Percentiles rank a stretch among this genome's conserved stretches.
Conservation (phyloP, 2,113 vertebrate species). For the Rousettus leschenaultii region DNA sequence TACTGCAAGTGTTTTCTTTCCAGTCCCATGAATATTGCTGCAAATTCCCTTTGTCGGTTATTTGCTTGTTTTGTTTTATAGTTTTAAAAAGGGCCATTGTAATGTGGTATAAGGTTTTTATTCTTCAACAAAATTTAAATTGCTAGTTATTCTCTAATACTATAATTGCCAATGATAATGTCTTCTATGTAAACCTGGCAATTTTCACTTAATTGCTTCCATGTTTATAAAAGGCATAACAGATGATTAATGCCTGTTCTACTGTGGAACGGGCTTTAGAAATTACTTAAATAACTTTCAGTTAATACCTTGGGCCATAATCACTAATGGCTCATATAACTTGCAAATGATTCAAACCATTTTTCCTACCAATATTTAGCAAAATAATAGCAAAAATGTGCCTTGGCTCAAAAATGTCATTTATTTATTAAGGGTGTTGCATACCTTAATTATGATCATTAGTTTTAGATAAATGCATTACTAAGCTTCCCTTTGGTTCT, state of each 20-base stretch:
- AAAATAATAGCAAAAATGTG: constrained; percentile 74
- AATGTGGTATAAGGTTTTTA: constrained; percentile 6
- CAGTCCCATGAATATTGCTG: neutral
- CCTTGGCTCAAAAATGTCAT: constrained; percentile 64
- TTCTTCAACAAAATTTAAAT: constrained; percentile 40
- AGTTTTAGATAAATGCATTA: constrained; percentile 76
- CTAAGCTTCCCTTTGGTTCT: constrained; percentile 69
- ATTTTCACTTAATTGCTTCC: constrained; percentile 79
- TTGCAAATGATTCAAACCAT: constrained; percentile 79
- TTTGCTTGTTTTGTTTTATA: constrained; percentile 33
- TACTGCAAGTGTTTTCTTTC: neutral
- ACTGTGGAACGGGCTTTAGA: constrained; percentile 68
- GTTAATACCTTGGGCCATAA: constrained; percentile 81
- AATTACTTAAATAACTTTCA: constrained; percentile 83
- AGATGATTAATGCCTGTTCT: constrained; percentile 79
- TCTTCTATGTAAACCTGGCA: constrained; percentile 61
- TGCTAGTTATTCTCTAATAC: constrained; percentile 37
- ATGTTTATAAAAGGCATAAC: constrained; percentile 76
- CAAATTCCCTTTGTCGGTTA: neutral
- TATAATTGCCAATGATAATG: constrained; percentile 61
- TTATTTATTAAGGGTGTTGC: constrained; percentile 76
- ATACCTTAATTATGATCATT: constrained; percentile 80
- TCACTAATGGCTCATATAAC: constrained; percentile 81
- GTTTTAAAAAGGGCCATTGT: neutral
- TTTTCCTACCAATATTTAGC: constrained; percentile 82